phyloP scores from a whole-genome alignment of 2,113 vertebrate genomes.

The Chunga burmeisteri region DNA sequence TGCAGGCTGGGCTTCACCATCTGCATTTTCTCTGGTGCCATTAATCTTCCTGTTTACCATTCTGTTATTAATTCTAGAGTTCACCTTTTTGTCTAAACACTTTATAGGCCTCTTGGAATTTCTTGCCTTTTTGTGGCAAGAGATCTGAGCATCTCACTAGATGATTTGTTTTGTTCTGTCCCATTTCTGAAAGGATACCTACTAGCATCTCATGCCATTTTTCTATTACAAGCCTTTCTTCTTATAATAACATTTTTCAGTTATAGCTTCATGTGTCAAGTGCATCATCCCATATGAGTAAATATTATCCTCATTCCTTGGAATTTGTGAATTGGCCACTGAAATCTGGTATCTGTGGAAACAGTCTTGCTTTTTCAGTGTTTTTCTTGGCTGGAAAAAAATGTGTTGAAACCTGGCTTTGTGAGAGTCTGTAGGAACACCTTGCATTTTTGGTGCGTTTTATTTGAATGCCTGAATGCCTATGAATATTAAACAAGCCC shows the following conservation, averaged over 20 bases:
- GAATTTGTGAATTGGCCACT: background rate
- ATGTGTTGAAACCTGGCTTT: background rate
- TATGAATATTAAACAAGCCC: constrained; percentile 29
- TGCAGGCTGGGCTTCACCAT: constrained; percentile 64
- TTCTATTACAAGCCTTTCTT: background rate
- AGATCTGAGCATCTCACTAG: constrained; percentile 10
- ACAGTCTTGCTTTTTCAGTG: background rate
- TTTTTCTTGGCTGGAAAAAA: background rate
- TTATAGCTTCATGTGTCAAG: constrained; percentile 5
- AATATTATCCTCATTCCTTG: background rate
- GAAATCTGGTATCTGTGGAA: background rate
- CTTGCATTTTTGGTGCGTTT: constrained; percentile 18
- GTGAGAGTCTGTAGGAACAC: background rate
- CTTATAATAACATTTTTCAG: constrained; percentile 13
- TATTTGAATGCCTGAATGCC: background rate
- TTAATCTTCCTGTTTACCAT: constrained; percentile 66
- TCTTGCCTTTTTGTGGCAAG: constrained; percentile 32
- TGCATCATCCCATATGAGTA: background rate
- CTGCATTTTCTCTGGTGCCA: constrained; percentile 68
- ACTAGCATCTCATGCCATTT: background rate
- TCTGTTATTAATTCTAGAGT: constrained; percentile 66
- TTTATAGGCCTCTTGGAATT: constrained; percentile 60
- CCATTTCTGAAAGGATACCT: constrained; percentile 37
- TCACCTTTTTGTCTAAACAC: constrained; percentile 64
- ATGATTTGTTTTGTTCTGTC: constrained; percentile 42